Conservation (phyloP, 2,113 vertebrate species). For the Leucopsar rothschildi region DNA sequence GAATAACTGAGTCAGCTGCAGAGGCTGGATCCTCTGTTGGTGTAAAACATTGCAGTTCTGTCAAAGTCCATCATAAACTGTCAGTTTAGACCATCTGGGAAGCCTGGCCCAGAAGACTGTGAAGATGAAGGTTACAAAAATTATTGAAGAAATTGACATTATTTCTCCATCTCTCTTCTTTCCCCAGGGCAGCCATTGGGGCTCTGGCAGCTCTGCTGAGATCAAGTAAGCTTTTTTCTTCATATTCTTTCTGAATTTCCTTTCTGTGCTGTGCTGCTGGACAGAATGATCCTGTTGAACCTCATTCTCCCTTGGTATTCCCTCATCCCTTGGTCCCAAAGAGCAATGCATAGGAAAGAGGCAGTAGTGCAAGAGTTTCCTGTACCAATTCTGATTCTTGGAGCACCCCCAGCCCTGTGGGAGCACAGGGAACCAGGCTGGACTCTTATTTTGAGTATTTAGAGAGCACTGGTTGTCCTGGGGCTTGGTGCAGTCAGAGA, state of each 20-base stretch:
- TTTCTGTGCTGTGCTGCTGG: not conserved
- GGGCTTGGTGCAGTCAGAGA: not conserved
- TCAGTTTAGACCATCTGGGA: not conserved
- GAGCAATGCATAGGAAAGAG: not conserved
- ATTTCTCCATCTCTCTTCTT: constrained; percentile 57
- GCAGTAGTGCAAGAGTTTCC: not conserved
- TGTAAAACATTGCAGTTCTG: not conserved
- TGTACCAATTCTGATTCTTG: not conserved
- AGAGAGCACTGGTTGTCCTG: not conserved
- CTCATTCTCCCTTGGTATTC: not conserved
- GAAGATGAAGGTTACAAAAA: constrained; percentile 53
- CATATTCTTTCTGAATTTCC: not conserved
- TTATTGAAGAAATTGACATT: constrained; percentile 51
- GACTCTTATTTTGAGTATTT: not conserved
- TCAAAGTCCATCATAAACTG: not conserved
- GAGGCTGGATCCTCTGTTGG: not conserved
- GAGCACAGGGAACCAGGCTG: not conserved
- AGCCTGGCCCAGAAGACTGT: not conserved
- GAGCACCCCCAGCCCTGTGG: not conserved
- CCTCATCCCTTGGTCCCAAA: not conserved
- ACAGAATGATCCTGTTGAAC: not conserved
- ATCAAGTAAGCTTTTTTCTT: constrained; percentile 86
- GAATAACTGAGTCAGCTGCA: constrained; percentile 10
- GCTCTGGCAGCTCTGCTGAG: constrained; percentile 85
- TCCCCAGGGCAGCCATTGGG: constrained; percentile 83